These are phyloP conservation scores for Poeciliopsis prolifica DNA, from an alignment of 2,113 vertebrate species.

Conservation along the genomic window DNA sequence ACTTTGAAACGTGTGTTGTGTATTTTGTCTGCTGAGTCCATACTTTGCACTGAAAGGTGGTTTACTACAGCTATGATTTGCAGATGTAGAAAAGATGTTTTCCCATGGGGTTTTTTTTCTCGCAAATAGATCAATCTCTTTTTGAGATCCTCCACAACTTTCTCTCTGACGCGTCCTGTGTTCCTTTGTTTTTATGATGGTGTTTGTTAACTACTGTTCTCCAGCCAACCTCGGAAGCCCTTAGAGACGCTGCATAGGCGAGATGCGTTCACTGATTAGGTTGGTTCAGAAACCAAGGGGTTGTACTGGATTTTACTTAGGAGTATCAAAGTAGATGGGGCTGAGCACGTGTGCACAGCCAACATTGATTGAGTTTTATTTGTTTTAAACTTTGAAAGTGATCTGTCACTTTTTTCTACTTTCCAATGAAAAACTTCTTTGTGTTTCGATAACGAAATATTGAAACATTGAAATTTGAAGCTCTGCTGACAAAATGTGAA, in stretches of 20 bases:
- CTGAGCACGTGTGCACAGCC: background rate
- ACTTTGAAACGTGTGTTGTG: too few relatives aligned
- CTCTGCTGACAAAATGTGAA: too few relatives aligned
- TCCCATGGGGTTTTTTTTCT: too few relatives aligned
- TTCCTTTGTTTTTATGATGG: background rate
- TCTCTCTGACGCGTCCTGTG: too few relatives aligned
- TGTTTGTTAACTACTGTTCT: background rate
- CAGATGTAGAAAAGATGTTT: too few relatives aligned
- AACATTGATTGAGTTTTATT: background rate
- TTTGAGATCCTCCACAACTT: background rate
- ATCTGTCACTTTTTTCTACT: too few relatives aligned
- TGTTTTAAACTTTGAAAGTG: background rate
- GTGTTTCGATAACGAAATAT: too few relatives aligned
- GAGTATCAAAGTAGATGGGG: background rate
- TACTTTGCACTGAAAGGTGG: too few relatives aligned
- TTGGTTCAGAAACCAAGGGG: background rate
- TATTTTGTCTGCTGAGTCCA: too few relatives aligned
- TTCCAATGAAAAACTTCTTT: too few relatives aligned
- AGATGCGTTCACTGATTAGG: background rate
- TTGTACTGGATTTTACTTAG: background rate
- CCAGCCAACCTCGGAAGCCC: background rate
- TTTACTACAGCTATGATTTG: too few relatives aligned
- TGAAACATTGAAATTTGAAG: too few relatives aligned
- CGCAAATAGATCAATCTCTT: background rate
- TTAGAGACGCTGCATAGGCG: background rate